A percentile compares a stretch with the other conserved stretches of the same genome.
Conservation (phyloP, 2,113 vertebrate species). For the Limnothrissa miodon region DNA sequence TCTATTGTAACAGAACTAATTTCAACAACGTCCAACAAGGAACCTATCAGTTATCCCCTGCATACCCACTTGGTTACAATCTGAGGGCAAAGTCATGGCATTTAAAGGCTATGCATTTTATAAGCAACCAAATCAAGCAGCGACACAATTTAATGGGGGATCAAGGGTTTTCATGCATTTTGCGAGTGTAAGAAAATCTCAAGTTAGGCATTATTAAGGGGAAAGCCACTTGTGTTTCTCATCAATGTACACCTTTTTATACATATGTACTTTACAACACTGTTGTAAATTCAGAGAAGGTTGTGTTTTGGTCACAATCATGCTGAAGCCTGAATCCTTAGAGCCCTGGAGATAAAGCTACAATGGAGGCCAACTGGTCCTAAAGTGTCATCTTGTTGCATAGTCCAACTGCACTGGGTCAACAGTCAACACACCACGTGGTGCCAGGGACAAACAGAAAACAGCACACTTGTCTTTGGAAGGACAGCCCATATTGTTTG, state of each 20-base stretch:
- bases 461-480: slow-evolving; percentile 31
- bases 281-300: slow-evolving; percentile 58
- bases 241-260: slow-evolving; percentile 55
- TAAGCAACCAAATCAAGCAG: background rate
- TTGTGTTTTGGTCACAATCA: slow-evolving; percentile 80
- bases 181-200: slow-evolving; percentile 44
- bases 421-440: slow-evolving; percentile 63
- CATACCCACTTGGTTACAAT: background rate
- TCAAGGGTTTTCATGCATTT: slow-evolving; percentile 16
- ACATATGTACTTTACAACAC: slow-evolving; percentile 51
- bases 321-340: slow-evolving; percentile 77
- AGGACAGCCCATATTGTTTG: slow-evolving; percentile 26
- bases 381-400: slow-evolving; percentile 83
- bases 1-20: background rate
- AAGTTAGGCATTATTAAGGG: slow-evolving; percentile 41
- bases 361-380: slow-evolving; percentile 62
- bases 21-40: background rate
- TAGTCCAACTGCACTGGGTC: slow-evolving; percentile 74
- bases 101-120: background rate
- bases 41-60: slow-evolving; percentile 34
- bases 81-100: background rate
- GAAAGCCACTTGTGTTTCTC: slow-evolving; percentile 43
- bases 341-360: slow-evolving; percentile 76
- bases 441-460: slow-evolving; percentile 42
- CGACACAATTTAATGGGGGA: background rate